Evolutionary conservation across 2,113 vertebrate genomes (phyloP).

Genomic region (Antechinus stuartii): DNA sequence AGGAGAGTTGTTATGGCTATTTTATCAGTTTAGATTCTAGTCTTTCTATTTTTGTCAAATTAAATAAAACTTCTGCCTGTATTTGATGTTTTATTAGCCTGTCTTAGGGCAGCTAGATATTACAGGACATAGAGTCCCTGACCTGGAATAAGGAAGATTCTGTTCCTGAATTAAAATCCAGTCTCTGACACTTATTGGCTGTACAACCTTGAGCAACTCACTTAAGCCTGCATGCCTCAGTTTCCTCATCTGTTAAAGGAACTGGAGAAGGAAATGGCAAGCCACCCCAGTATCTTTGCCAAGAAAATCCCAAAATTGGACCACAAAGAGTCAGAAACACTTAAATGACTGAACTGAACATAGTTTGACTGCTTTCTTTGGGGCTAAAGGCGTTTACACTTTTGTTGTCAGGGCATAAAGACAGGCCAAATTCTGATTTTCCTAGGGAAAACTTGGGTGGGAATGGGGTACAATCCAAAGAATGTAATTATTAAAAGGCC

Average conservation of each 20-base stretch:
- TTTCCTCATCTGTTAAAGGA: neutral
- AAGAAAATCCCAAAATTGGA: neutral
- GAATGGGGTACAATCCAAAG: neutral
- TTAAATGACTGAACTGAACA: neutral
- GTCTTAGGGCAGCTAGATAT: neutral
- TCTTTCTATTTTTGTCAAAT: neutral
- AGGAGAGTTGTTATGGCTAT: neutral
- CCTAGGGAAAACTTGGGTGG: conserved; percentile 5
- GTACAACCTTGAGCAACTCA: neutral
- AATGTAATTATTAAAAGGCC: neutral
- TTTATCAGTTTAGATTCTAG: neutral
- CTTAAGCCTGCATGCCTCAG: neutral
- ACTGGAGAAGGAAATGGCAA: neutral
- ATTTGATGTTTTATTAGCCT: neutral
- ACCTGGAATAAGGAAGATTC: neutral
- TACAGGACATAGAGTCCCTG: neutral
- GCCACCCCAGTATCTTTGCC: neutral
- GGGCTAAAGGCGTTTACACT: neutral
- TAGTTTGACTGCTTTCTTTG: neutral
- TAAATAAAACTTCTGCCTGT: neutral
- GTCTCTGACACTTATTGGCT: neutral
- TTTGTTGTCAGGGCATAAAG: neutral
- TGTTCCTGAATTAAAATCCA: neutral
- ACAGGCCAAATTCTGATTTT: neutral
- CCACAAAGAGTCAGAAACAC: neutral